Percentiles rank a stretch among this genome's conserved stretches.
phyloP scores from a whole-genome alignment of 2,888 invertebrate genomes.

The Lysandra coridon region DNA sequence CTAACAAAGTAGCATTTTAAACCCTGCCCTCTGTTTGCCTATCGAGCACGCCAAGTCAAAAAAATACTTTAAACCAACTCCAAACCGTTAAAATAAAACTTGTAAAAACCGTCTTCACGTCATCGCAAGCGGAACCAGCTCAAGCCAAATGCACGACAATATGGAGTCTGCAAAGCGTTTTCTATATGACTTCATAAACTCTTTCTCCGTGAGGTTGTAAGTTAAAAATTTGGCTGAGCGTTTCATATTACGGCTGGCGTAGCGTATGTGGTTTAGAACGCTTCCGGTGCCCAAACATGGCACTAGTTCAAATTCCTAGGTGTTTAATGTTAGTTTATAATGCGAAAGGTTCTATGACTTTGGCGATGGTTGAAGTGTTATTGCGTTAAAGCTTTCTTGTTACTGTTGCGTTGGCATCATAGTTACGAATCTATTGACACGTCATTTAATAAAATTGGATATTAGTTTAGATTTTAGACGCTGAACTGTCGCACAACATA shows the following conservation, averaged over 20 bases:
- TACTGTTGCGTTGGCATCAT: too few species aligned
- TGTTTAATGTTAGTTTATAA: conserved; percentile 13
- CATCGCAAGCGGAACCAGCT: conserved; percentile 50
- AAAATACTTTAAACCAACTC: background rate
- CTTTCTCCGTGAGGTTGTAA: conserved; percentile 66
- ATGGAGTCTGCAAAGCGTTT: conserved; percentile 57
- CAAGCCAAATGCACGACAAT: conserved; percentile 62
- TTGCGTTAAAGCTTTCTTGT: background rate
- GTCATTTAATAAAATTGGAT: too few species aligned
- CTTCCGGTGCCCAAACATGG: conserved; percentile 58
- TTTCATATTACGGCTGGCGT: conserved; percentile 62
- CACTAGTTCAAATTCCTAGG: conserved; percentile 46
- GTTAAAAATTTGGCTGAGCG: conserved; percentile 73
- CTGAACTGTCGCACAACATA: too few species aligned
- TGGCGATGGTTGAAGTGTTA: background rate
- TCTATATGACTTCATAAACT: conserved; percentile 66
- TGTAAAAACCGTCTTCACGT: conserved; percentile 42
- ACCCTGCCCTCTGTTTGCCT: background rate
- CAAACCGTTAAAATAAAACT: background rate
- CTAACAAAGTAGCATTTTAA: background rate
- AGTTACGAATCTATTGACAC: background rate
- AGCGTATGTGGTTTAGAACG: conserved; percentile 63
- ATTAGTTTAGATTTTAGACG: too few species aligned
- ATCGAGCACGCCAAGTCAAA: background rate
- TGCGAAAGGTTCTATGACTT: background rate